Evolutionary conservation across 2,797 vertebrate genomes (phyloP), one percentile per base, ranked within the genome.

Genomic region (Rhinatrema bivittatum): DNA sequence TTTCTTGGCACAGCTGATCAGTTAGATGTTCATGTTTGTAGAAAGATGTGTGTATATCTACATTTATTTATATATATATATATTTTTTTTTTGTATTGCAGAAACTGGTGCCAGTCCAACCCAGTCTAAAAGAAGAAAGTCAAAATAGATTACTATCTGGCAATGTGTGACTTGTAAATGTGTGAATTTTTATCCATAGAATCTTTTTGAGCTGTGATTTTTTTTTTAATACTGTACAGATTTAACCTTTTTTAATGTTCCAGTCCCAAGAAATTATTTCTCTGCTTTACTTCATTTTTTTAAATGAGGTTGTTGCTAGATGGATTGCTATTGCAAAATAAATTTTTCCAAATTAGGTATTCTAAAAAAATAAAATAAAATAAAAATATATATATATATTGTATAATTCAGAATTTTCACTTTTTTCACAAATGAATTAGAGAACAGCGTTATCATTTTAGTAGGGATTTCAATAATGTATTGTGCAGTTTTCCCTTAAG

Each of bases 51-150:
- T n/a, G n/a, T n/a, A n/a, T n/a, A n/a, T n/a, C n/a, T n/a, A n/a
- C n/a, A n/a, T n/a, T n/a, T n/a, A n/a, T n/a, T n/a, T n/a, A n/a
- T n/a, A n/a, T n/a, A n/a, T n/a, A n/a, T n/a, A n/a, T n/a, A n/a
- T n/a, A n/a, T n/a, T n/a, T 66, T 36, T 71, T 72, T 63, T 68
- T 54, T 66, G 60, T 25, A 56, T 77, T 73, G 63, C 78, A 79
- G 88, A 87, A 60, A 86, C 89, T 67, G 87, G 87, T 85, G 88
- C 91, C 37, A 93, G 91, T 75, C 89, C 87, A 38, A 92, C 91
- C 57, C 96, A 97, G 82, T 90, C 94, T 62, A 98, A 98, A 81
- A 76, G 92, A 88, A 98, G 93, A 88, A 98, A 98, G 85, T 99
- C 96, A 60, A 98, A 99, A 87, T 98, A 73, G 82, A 79, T 49